Conservation (phyloP, 2,797 vertebrate genomes). For the Ispidina picta region DNA sequence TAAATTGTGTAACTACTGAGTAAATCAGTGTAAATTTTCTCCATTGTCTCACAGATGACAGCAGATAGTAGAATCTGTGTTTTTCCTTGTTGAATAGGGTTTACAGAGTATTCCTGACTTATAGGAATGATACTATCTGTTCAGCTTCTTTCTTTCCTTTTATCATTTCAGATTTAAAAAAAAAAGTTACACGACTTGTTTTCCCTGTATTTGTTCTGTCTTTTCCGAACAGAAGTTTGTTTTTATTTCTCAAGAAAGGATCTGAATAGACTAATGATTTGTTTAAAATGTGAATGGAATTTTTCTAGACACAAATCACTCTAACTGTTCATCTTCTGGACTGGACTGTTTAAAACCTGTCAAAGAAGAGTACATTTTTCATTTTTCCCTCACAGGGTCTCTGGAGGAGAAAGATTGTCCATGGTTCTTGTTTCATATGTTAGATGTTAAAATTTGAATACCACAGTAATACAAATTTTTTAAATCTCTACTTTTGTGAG, state of each 20-base stretch:
- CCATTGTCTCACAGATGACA: conserved; percentile 19
- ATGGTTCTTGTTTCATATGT: neutral
- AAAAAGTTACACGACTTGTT: neutral
- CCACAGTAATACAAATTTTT: neutral
- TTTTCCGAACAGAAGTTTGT: neutral
- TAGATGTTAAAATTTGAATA: neutral
- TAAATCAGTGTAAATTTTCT: neutral
- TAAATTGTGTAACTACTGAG: conserved; percentile 6
- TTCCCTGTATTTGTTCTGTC: neutral
- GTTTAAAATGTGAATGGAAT: neutral
- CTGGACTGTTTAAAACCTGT: neutral
- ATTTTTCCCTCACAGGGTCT: neutral
- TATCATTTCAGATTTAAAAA: neutral
- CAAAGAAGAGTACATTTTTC: neutral
- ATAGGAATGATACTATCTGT: neutral
- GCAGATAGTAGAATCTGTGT: neutral
- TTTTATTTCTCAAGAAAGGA: neutral
- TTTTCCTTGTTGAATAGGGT: neutral
- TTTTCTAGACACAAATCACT: neutral
- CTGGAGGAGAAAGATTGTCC: neutral
- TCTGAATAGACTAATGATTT: neutral
- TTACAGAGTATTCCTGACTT: neutral
- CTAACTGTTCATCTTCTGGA: neutral
- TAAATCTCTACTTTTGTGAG: neutral
- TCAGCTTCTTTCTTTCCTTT: neutral